Percentiles rank a stretch among this genome's conserved stretches.
These are phyloP conservation scores for Papilio xuthus DNA, from an alignment of 1,140 invertebrate species.

Conservation along the genomic window DNA sequence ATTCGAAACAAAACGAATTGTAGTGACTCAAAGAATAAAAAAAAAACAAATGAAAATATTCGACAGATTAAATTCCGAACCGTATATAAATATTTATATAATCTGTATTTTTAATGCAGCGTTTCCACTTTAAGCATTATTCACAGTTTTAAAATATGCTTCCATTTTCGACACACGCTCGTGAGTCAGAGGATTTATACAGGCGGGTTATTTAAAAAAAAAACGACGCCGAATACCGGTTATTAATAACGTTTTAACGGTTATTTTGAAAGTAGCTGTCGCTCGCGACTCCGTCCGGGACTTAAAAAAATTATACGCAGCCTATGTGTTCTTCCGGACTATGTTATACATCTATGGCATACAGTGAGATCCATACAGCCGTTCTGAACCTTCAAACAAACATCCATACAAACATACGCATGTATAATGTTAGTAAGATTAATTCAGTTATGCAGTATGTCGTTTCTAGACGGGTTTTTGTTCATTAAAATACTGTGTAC, in stretches of 20 bases:
- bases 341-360: too few species aligned
- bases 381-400: too few species aligned
- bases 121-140: background rate
- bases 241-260: conserved; percentile 19
- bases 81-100: conserved; percentile 6
- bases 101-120: conserved; percentile 10
- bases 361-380: too few species aligned
- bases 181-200: background rate
- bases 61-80: background rate
- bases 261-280: too few species aligned
- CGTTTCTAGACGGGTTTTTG: background rate
- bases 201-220: background rate
- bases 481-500: conserved; percentile 6
- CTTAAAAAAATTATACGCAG: too few species aligned
- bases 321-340: too few species aligned
- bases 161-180: background rate
- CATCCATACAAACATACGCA: too few species aligned
- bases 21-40: background rate
- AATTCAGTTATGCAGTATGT: background rate
- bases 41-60: background rate
- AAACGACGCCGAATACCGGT: background rate
- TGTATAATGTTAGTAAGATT: too few species aligned
- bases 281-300: too few species aligned
- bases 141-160: conserved; percentile 28
- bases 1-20: background rate